phyloP scores from a whole-genome alignment of 64 coral and sea anemone species.

The Catalaphyllia jardinei region DNA sequence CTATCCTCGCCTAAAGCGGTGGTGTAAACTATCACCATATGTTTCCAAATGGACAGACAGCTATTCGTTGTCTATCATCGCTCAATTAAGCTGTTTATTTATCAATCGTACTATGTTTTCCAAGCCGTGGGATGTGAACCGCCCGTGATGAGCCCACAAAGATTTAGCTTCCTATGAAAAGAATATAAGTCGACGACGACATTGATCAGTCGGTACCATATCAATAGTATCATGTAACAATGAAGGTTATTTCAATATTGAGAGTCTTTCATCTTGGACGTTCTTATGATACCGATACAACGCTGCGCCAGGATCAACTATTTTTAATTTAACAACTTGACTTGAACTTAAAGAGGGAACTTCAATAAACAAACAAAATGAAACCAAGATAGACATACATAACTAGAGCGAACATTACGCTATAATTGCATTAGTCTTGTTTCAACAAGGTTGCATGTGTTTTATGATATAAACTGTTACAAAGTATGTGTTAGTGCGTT shows the following conservation, averaged over 20 bases:
- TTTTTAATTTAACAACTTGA: neutral
- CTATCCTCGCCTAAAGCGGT: conserved; percentile 39
- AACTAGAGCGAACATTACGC: neutral
- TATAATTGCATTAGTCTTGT: neutral
- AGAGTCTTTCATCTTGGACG: neutral
- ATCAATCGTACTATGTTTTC: conserved; percentile 50
- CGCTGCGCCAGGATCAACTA: neutral
- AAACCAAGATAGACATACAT: neutral
- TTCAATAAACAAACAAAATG: neutral
- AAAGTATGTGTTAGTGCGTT: neutral
- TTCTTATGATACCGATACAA: neutral
- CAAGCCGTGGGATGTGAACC: conserved; percentile 22
- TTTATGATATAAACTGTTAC: neutral
- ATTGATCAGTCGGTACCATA: neutral
- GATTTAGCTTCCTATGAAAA: neutral
- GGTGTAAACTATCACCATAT: conserved; percentile 52
- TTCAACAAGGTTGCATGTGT: neutral
- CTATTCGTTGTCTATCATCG: conserved; percentile 42
- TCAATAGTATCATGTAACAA: conserved; percentile 30
- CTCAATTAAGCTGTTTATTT: conserved; percentile 60
- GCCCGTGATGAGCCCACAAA: conserved; percentile 17
- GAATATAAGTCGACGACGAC: conserved; percentile 7
- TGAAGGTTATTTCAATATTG: conserved; percentile 1
- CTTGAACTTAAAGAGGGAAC: neutral
- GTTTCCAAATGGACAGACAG: conserved; percentile 32